These are phyloP conservation scores for Ooceraea biroi DNA, from an alignment of 1,140 invertebrate genomes.

Conservation along the genomic window DNA sequence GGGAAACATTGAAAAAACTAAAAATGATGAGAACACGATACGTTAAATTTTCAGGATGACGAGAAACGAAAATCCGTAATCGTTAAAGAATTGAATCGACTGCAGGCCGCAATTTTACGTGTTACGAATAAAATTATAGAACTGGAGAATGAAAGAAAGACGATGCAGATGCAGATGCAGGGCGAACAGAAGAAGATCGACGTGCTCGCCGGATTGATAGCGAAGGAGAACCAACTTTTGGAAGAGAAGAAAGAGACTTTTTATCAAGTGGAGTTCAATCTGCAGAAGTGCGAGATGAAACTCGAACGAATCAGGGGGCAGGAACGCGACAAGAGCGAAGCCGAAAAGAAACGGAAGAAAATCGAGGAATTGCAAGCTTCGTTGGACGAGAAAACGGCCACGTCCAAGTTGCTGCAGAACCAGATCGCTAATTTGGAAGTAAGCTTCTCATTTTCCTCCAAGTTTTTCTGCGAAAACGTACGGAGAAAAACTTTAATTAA, in stretches of 20 bases:
- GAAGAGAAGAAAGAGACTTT: slow-evolving; percentile 81
- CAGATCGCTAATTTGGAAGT: slow-evolving; percentile 87
- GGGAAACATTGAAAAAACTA: neutral
- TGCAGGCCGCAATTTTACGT: slow-evolving; percentile 75
- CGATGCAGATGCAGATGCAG: slow-evolving; percentile 69
- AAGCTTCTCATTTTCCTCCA: slow-evolving; percentile 16
- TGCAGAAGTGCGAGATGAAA: slow-evolving; percentile 79
- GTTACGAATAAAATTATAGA: slow-evolving; percentile 70
- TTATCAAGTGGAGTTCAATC: slow-evolving; percentile 81
- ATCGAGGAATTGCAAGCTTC: slow-evolving; percentile 84
- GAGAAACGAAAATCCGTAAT: slow-evolving; percentile 77
- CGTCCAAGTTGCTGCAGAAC: slow-evolving; percentile 84
- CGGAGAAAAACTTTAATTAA: slow-evolving; percentile 41
- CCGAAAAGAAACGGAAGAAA: slow-evolving; percentile 80
- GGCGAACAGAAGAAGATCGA: slow-evolving; percentile 77
- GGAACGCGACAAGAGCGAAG: slow-evolving; percentile 76
- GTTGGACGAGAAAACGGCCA: slow-evolving; percentile 81
- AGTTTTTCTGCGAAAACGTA: slow-evolving; percentile 61
- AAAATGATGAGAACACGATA: neutral
- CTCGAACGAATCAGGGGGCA: slow-evolving; percentile 77
- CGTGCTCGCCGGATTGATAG: slow-evolving; percentile 58
- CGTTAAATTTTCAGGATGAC: slow-evolving; percentile 75
- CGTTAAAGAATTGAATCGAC: slow-evolving; percentile 72
- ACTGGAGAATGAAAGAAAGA: slow-evolving; percentile 78
- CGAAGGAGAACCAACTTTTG: slow-evolving; percentile 78